Conservation (phyloP, 2,113 vertebrate genomes). For the Rhizomys pruinosus region DNA sequence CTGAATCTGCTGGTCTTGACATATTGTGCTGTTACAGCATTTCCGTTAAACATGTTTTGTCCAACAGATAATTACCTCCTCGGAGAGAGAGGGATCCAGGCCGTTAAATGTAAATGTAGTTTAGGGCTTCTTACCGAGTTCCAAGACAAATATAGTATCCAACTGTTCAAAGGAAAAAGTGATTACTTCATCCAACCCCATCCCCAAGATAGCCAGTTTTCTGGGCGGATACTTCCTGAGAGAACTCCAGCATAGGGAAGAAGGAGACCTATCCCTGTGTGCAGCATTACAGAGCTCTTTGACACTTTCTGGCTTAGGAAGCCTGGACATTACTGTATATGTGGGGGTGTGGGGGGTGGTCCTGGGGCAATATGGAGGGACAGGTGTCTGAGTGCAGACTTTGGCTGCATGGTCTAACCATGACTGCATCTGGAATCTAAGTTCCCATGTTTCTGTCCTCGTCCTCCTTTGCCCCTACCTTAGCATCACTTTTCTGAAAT, state of each 20-base stretch:
- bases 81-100: neutral
- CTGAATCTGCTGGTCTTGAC: neutral
- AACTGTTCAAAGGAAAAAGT: neutral
- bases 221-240: neutral
- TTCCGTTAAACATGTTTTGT: neutral
- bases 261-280: fast-evolving
- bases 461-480: neutral
- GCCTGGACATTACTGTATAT: neutral
- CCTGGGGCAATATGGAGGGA: neutral
- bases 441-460: neutral
- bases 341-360: neutral
- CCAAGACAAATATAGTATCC: neutral
- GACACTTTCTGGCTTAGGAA: neutral
- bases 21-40: neutral
- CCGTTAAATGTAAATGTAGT: neutral
- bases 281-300: neutral
- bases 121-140: neutral
- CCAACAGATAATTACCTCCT: neutral
- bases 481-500: neutral
- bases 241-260: neutral
- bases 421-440: neutral
- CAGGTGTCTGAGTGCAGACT: neutral
- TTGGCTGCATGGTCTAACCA: neutral
- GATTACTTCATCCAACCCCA: no score
- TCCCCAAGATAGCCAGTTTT: neutral